Evolutionary conservation across 2,888 invertebrate genomes (phyloP).

Genomic region (Drosophila longiperda): DNA sequence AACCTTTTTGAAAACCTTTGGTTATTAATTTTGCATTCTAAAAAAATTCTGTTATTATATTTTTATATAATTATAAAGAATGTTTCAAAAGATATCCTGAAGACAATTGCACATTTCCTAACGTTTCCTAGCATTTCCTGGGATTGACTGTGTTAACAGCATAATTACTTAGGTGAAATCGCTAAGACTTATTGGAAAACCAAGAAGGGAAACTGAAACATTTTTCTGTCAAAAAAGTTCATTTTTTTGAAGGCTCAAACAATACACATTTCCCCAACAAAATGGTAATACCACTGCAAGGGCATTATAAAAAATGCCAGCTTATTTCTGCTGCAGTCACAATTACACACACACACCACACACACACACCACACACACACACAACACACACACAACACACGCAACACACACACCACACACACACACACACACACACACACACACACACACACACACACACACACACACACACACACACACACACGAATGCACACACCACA

Average conservation of each 20-base stretch:
- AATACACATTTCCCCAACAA: background rate
- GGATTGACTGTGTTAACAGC: background rate
- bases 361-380: slow-evolving; percentile 11
- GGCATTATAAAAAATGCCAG: slow-evolving; percentile 25
- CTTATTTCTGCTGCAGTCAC: slow-evolving; percentile 38
- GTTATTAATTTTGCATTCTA: too few species aligned
- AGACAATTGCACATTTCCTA: background rate
- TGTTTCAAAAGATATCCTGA: background rate
- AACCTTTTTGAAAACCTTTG: too few species aligned
- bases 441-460: slow-evolving; percentile 20
- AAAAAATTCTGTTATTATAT: background rate
- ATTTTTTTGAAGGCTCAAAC: background rate
- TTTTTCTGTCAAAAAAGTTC: background rate
- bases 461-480: slow-evolving; percentile 16
- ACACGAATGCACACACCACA: slow-evolving; percentile 15
- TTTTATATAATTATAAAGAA: background rate
- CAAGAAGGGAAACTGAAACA: background rate
- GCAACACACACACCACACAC: slow-evolving; percentile 13
- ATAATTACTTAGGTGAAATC: background rate
- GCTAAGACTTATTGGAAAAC: background rate
- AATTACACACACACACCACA: slow-evolving; percentile 21
- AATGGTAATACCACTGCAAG: background rate
- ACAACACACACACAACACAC: slow-evolving; percentile 22
- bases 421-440: slow-evolving; percentile 10
- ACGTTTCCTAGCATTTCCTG: background rate